Evolutionary conservation across 2,113 vertebrate species (phyloP), one percentile per base, ranked within the genome.

Genomic region (Dromiciops gliroides): DNA sequence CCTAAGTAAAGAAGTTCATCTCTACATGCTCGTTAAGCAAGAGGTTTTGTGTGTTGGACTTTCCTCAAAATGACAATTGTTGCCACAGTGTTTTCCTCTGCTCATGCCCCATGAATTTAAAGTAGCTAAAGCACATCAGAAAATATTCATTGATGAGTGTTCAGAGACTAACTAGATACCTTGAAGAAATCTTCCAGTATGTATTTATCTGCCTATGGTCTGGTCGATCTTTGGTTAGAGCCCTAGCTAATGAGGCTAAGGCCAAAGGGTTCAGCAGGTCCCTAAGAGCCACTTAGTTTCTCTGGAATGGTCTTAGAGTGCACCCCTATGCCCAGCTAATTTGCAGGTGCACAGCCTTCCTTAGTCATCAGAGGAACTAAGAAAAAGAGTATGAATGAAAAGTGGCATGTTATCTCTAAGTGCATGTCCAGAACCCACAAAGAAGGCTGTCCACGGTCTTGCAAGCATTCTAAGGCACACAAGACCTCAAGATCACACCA

Each of bases 141-240:
- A 83, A 83, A 83, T 83, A 44, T n/a, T 83, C 67, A 75, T n/a
- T 2, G 67, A 44, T 83, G 2, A 23, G 67, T 83, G 19, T 44
- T 24, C 22, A 47, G 47, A 60, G 28, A 75, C 48, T 83, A 9
- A 89, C n/a, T 89, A 19, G 16, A 44, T 48, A 37, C 31, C 28
- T 95, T 93, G 31, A 95, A 96, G 67, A 90, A 75, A 88, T 49
- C 95, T 94, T 94, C 90, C 22, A 10, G 8, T 48, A 24, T 52
- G 7, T 50, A 23, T 67, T 26, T 56, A 60, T 60, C 89, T 92
- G 31, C 5, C 0, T 51, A 92, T 49, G 8, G 50, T 91, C 93
- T 94, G 89, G 50, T 67, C 89, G 90, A 47, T 93, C 51, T 28
- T 8, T 44, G 60, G 95, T 91, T 90, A 95, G 91, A 91, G 44